phyloP scores from a whole-genome alignment of 2,888 invertebrate genomes.

The Thera britannica region DNA sequence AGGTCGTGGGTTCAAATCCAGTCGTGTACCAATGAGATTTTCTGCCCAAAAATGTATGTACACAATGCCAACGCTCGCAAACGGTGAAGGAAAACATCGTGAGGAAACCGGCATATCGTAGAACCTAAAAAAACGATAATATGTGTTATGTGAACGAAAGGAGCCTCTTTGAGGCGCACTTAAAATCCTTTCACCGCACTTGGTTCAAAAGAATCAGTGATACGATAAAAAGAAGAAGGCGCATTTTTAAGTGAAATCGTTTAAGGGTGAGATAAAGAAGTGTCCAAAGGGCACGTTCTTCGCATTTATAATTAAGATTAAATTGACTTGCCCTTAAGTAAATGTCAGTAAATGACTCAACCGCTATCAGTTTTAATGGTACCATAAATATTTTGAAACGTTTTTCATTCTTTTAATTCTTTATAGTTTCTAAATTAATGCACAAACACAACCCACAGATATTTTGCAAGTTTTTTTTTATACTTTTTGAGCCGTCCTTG shows the following conservation, averaged over 20 bases:
- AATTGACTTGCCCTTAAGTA: slow-evolving; percentile 25
- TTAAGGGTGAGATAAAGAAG: slow-evolving; percentile 17
- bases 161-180: too few species aligned
- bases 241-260: slow-evolving; percentile 24
- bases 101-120: too few species aligned
- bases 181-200: too few species aligned
- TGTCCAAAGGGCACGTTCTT: slow-evolving; percentile 28
- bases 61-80: too few species aligned
- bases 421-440: slow-evolving; percentile 2
- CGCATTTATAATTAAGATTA: slow-evolving; percentile 18
- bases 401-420: slow-evolving; percentile 3
- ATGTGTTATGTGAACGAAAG: too few species aligned
- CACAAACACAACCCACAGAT: not conserved
- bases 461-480: not conserved
- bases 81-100: too few species aligned
- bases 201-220: too few species aligned
- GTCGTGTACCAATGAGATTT: too few species aligned
- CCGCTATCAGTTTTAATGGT: slow-evolving; percentile 4
- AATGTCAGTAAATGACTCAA: slow-evolving; percentile 24
- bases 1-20: too few species aligned
- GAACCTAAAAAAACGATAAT: too few species aligned
- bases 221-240: not conserved
- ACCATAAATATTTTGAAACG: slow-evolving; percentile 15
- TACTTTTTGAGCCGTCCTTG: too few species aligned
- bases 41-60: too few species aligned